phyloP scores from a whole-genome alignment of 2,797 vertebrate genomes.

The Hydrocynus forskahlii region DNA sequence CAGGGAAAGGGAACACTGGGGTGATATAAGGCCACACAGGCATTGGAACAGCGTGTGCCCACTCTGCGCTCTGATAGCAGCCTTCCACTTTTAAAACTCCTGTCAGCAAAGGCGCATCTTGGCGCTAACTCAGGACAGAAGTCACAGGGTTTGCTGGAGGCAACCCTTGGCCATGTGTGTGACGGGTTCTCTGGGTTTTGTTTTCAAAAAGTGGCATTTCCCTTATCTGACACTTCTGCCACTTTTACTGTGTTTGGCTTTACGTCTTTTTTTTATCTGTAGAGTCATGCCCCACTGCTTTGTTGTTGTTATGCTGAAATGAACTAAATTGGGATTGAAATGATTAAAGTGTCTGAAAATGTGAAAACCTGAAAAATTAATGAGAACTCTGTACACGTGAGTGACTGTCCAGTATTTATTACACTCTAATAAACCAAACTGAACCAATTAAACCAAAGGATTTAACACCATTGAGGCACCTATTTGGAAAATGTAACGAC shows the following conservation, averaged over 20 bases:
- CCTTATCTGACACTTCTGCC: neutral
- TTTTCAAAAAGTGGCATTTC: neutral
- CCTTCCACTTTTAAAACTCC: neutral
- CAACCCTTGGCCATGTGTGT: neutral
- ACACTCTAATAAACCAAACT: no score
- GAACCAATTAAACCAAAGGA: no score
- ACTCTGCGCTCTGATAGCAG: neutral
- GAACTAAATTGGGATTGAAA: neutral
- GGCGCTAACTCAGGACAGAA: neutral
- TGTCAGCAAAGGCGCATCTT: constrained; percentile 16
- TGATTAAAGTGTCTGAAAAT: neutral
- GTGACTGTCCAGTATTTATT: neutral
- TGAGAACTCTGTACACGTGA: no score
- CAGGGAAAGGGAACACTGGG: constrained; percentile 9
- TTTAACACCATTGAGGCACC: no score
- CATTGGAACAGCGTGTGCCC: neutral
- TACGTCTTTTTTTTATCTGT: neutral
- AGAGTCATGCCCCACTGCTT: no score
- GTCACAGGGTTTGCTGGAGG: neutral
- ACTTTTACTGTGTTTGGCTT: neutral
- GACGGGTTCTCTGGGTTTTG: neutral
- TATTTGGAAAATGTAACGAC: neutral
- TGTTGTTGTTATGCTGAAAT: neutral
- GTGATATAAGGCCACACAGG: constrained; percentile 24
- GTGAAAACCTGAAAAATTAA: no score